Conservation (phyloP, 2,888 invertebrate genomes). For the Archaeoteleia sp. region DNA sequence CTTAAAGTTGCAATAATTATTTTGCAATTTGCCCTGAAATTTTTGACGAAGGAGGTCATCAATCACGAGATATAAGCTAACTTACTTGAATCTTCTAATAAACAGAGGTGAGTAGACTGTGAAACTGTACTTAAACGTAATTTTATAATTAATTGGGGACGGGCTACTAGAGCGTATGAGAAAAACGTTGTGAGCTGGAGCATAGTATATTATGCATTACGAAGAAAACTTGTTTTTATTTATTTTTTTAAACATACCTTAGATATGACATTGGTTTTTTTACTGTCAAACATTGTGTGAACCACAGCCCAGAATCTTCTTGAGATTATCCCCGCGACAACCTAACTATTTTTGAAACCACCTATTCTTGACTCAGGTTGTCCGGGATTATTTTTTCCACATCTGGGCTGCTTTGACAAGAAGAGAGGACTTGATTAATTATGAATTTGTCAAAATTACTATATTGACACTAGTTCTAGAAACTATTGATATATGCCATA, state of each 20-base stretch:
- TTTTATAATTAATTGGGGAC: constrained; percentile 68
- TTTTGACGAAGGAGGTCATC: constrained; percentile 71
- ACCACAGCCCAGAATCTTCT: constrained; percentile 62
- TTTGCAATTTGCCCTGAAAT: constrained; percentile 65
- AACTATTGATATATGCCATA: too few species aligned
- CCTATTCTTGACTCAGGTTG: too few species aligned
- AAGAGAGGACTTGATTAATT: too few species aligned
- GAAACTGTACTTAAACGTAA: constrained; percentile 71
- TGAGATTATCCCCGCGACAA: constrained; percentile 65
- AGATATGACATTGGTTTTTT: constrained; percentile 15
- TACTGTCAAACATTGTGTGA: constrained; percentile 5
- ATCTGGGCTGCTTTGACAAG: too few species aligned
- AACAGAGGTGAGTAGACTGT: constrained; percentile 74
- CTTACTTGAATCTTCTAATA: constrained; percentile 74
- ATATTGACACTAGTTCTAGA: too few species aligned
- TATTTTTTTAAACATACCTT: not conserved
- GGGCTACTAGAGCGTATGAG: constrained; percentile 57
- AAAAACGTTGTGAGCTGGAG: not conserved
- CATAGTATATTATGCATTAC: not conserved
- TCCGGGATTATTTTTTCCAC: too few species aligned
- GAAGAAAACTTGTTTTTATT: constrained; percentile 4
- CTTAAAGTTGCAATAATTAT: constrained; percentile 57
- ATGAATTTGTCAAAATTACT: too few species aligned
- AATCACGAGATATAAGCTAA: constrained; percentile 72
- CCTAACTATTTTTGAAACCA: constrained; percentile 33